Evolutionary conservation across 2,113 vertebrate species (phyloP), one percentile per base, ranked within the genome.

Genomic region (Prionailurus bengalensis): DNA sequence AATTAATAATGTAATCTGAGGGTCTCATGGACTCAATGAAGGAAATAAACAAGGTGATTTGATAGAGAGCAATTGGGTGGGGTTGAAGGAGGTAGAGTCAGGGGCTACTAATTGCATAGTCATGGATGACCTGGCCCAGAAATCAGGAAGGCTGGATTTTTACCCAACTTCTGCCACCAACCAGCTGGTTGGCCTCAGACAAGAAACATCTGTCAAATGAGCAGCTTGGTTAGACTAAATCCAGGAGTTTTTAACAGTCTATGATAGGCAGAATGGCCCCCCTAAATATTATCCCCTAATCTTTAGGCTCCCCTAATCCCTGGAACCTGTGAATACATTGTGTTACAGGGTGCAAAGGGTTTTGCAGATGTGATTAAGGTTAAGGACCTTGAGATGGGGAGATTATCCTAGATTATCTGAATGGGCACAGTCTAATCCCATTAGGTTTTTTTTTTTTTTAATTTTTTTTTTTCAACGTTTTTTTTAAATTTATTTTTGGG

Each of bases 1-100:
- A 95, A 51, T 78, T 78, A 73, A 36, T 82, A 55, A 61, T 4
- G 45, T 76, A 66, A 78, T 84, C 87, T 95, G 66, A 94, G 45
- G 25, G 21, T 82, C 33, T 89, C 58, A 66, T 27, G 33, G 31
- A 93, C 63, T 85, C 83, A 78, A 2, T 23, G 36, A 90, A 88
- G 45, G 48, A 87, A 95, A 80, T 66, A 80, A 73, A 53, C 29
- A 89, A 83, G 11, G 39, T 85, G 63, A 48, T 81, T 80, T 58
- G 76, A 65, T n/a, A 94, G n/a, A 89, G 7, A 74, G 4, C 4
- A 86, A 3, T 4, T 74, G 36, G 31, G 36, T 82, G 39, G 81
- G 7, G 1, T 45, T 68, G 74, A 82, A 36, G 17, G 51, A 89
- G 25, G 21, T 25, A 68, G 65, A 76, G 1, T 74, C 4, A 1